Base-by-base conservation (phyloP, 1,140 invertebrate genomes). In the Hycleus cichorii region DNA sequence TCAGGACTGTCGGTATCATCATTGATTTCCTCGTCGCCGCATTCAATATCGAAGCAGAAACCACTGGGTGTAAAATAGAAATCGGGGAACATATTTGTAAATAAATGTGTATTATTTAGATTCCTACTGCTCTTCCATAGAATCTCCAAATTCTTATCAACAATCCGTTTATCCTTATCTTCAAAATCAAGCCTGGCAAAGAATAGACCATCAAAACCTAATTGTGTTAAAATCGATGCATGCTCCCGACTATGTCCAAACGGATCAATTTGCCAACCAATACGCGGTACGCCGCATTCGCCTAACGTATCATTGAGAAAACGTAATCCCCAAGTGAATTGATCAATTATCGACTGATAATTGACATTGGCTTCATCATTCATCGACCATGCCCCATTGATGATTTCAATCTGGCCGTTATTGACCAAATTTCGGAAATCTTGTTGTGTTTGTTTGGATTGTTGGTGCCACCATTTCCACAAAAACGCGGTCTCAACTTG, bases 271-370 rank as follows among this genome's bases (percentile, higher is more conserved):
- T 89, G 87, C 87, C 87, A 90, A 0, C 80, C 86, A 2, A 86
- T 77, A 64, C 78, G 80, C 0, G 87, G 87, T 47, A 78, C 71
- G 0, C 79, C 86, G 61, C 83, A 82, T 25, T 80, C 76, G 0
- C 87, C 87, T 66, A 89, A 80, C 6, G 81, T 83, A 49, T 86
- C 80, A 48, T 69, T 68, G 2, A 67, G 38, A 59, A 60, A 82
- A 80, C 80, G 75, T 12, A 83, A 69, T 24, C 81, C 81, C 79
- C 79, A 82, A 49, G 81, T 80, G 73, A 89, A 88, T 71, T 93
- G 88, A 70, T 95, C 91, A 62, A 94, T 88, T n/a, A 90, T 87
- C 39, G 86, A 86, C 45, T 83, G 81, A 68, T 94, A 94, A 73
- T 93, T 87, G 3, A 84, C 79, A 0, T 83, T 76, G 0, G 89